Conservation (phyloP, 2,797 vertebrate genomes). For the Cyclura pinguis region DNA sequence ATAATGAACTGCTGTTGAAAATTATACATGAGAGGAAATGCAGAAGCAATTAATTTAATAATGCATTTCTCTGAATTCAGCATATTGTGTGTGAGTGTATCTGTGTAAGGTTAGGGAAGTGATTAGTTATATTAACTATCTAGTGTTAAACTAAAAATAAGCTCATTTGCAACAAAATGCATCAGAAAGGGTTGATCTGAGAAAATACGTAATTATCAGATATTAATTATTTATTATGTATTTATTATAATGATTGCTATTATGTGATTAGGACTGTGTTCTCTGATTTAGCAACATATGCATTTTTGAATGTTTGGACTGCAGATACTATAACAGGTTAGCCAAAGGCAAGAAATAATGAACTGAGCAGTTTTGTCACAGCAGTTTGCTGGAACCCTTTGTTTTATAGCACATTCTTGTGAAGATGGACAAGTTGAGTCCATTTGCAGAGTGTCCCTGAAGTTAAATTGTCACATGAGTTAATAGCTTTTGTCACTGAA, state of each 20-base stretch:
- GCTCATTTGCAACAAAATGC: slow-evolving; percentile 32
- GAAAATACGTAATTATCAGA: slow-evolving; percentile 4
- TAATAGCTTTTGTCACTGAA: slow-evolving; percentile 31
- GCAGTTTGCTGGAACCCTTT: not conserved
- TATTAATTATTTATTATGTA: not conserved
- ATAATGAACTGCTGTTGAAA: slow-evolving; percentile 40
- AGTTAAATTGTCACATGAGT: slow-evolving; percentile 25
- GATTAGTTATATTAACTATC: slow-evolving; percentile 26
- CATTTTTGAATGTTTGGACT: not conserved
- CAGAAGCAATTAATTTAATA: slow-evolving; percentile 25
- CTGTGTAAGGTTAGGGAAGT: slow-evolving; percentile 10
- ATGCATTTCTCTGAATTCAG: slow-evolving; percentile 19
- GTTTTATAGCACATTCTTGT: not conserved
- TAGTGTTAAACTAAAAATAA: slow-evolving; percentile 40
- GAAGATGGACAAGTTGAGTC: slow-evolving; percentile 11
- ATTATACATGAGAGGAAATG: slow-evolving; percentile 48
- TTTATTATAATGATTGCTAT: not conserved
- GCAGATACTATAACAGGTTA: not conserved
- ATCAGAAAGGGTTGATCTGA: not conserved
- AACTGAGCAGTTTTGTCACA: not conserved
- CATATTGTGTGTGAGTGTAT: not conserved
- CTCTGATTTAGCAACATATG: not conserved
- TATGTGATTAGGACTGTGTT: not conserved
- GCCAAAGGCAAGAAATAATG: not conserved
- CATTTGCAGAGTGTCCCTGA: slow-evolving; percentile 26